Evolutionary conservation across 2,797 vertebrate genomes (phyloP).

Genomic region (Botia almorhae): DNA sequence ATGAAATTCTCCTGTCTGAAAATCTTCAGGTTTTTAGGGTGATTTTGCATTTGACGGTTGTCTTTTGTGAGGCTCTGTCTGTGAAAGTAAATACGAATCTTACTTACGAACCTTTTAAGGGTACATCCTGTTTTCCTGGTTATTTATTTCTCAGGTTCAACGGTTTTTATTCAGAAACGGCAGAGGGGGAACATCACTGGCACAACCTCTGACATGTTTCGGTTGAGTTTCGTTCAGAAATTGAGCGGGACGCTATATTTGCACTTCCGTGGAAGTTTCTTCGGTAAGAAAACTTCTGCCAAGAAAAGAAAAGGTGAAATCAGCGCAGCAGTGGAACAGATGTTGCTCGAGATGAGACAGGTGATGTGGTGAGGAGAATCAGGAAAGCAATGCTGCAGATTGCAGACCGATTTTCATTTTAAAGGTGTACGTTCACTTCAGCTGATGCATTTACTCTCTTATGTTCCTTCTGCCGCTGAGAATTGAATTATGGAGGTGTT

Average conservation of each 20-base stretch:
- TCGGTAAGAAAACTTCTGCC: background rate
- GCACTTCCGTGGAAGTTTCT: background rate
- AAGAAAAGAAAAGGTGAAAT: slow-evolving; percentile 8
- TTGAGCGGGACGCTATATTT: background rate
- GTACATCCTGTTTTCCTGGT: background rate
- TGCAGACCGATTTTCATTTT: slow-evolving; percentile 36
- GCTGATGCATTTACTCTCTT: slow-evolving; percentile 32
- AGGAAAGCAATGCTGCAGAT: slow-evolving; percentile 9
- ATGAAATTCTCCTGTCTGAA: background rate
- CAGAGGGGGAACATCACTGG: background rate
- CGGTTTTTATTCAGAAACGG: background rate
- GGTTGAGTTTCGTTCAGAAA: background rate
- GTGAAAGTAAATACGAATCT: slow-evolving; percentile 18
- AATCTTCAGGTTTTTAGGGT: background rate
- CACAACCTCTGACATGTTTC: background rate
- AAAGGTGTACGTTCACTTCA: slow-evolving; percentile 13
- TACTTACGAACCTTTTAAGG: slow-evolving; percentile 5
- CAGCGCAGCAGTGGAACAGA: slow-evolving; percentile 15
- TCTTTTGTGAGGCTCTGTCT: background rate
- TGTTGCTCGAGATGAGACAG: background rate
- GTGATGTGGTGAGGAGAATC: slow-evolving; percentile 12
- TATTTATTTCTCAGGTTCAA: slow-evolving; percentile 32
- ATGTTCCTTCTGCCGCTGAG: slow-evolving; percentile 17
- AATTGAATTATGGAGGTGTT: slow-evolving; percentile 38
- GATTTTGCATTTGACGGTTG: background rate